phyloP scores from a whole-genome alignment of 2,113 vertebrate species.

The Malurus elegans region DNA sequence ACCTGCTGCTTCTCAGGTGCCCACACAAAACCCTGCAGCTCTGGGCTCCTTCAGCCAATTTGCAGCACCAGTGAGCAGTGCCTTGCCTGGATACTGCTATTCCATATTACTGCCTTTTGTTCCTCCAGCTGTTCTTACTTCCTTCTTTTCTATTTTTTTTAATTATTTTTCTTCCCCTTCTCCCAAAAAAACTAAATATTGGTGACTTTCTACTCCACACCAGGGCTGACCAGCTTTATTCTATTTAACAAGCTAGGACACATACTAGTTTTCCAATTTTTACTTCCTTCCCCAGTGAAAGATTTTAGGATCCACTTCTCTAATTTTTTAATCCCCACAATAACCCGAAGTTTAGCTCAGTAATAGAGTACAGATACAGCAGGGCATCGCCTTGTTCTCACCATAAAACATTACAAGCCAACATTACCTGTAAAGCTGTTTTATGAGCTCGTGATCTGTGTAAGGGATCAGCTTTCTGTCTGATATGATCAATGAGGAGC shows the following conservation, averaged over 20 bases:
- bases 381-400: not conserved
- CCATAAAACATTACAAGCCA: not conserved
- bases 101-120: not conserved
- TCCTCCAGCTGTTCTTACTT: not conserved
- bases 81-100: not conserved
- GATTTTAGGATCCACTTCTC: not conserved
- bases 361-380: not conserved
- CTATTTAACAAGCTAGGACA: not conserved
- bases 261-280: not conserved
- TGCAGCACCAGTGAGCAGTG: not conserved
- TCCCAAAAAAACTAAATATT: not conserved
- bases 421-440: not conserved
- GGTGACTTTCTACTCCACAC: not conserved
- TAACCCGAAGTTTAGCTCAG: not conserved
- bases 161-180: not conserved
- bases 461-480: not conserved
- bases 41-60: not conserved
- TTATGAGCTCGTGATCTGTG: not conserved
- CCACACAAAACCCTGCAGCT: not conserved
- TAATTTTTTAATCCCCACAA: not conserved
- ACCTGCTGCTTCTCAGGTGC: not conserved
- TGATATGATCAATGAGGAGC: not conserved
- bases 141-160: not conserved
- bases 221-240: not conserved
- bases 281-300: not conserved